Base-by-base conservation (phyloP, 2,888 invertebrate species). In the Pasiphila rectangulata region DNA sequence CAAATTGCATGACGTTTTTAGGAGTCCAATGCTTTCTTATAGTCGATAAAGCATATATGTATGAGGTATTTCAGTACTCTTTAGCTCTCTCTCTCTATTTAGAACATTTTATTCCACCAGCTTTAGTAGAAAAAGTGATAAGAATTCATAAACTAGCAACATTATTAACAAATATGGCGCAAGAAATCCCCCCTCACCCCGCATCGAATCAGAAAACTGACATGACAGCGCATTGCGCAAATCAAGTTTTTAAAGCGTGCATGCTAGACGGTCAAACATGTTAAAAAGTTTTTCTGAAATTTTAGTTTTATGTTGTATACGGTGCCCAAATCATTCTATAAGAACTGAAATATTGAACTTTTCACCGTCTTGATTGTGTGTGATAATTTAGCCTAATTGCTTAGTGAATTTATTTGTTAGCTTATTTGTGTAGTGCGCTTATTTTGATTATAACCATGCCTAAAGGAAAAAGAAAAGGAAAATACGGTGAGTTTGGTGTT, bases 351-450 rank as follows among this genome's bases (percentile, higher is more conserved):
- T 91, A 91, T 86, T 90, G 77, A 93, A 93, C 92, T 92, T 91
- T 93, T 91, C 92, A 90, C 93, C 93, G 81, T 94, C 94, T 93
- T 94, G 94, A 94, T 94, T 91, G 89, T 82, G 87, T 84, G 85
- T 70, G 72, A 80, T 35, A 76, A 67, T 65, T 61, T 87, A 87
- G 86, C 67, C 46, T 54, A 73, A 79, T 69, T 79, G 75, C 68
- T 64, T 87, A 87, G 87, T 85, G 84, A 84, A 83, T 91, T 91
- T 90, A 89, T 62, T 88, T 82, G 78, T 87, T 85, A 79, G 52
- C 81, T 86, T 85, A 90, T 89, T 56, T 56, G 50, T 74, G 62
- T 66, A 87, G 86, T 89, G 60, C 63, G 67, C 56, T 70, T 68
- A 57, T 55, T 70, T 73, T 64, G 57, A 59, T 56, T 59, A 56